Evolutionary conservation across 2,113 vertebrate species (phyloP), one percentile per base, ranked within the genome.

Genomic region (Nothocercus nigrocapillus): DNA sequence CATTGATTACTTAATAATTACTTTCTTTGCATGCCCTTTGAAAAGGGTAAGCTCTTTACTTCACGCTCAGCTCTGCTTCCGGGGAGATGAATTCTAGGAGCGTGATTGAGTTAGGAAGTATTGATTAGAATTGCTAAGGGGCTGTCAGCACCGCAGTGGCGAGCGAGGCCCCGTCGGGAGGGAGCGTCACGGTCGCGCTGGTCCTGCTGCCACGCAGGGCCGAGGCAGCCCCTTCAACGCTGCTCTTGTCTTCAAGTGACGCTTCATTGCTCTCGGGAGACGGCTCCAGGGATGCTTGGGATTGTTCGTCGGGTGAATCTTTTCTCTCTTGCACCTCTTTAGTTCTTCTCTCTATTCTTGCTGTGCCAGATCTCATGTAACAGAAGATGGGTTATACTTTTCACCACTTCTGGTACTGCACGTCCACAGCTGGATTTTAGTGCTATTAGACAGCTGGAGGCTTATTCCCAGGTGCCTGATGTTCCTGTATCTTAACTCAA

Each of bases 401-500:
- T 69, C 67, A 56, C 34, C 0, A 16, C 58, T 82, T 86, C 84
- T 51, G 64, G 75, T 12, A 47, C 44, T 21, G 34, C 38, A 2
- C 92, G 88, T 95, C 79, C 87, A 81, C 87, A 81, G 73, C 68
- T 88, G 67, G 25, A 36, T 58, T 91, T 83, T 87, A 63, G 67
- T 82, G 53, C 74, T 56, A 21, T 95, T 89, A 82, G 83, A 6
- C 34, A 45, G 66, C 67, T 8, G 25, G 72, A 85, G 79, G 90
- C 76, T 86, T 90, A 51, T 40, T 95, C 76, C 61, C 85, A 91
- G 83, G 66, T 94, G 86, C 66, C 69, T 93, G 85, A 87, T 93
- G 95, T 86, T 96, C 78, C 82, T 82, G 75, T 84, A 90, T 89
- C 82, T 92, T 96, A 82, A 54, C 53, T 88, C 88, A 91, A 94